Evolutionary conservation across 2,797 vertebrate species (phyloP).

Genomic region (Chelonia mydas): DNA sequence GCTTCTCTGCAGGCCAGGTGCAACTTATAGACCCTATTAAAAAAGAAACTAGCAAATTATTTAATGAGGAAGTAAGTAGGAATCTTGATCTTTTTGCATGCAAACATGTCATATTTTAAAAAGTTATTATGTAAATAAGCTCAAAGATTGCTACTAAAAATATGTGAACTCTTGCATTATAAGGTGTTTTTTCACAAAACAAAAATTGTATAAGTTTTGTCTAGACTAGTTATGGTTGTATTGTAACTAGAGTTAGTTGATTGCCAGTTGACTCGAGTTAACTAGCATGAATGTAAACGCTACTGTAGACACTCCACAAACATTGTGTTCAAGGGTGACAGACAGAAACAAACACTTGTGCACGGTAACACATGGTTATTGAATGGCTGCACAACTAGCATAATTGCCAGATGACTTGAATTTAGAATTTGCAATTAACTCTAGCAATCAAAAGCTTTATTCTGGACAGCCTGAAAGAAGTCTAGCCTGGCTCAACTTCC

Average conservation of each 20-base stretch:
- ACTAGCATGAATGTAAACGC: neutral
- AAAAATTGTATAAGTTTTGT: neutral
- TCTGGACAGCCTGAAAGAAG: neutral
- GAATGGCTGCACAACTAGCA: neutral
- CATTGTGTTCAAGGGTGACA: neutral
- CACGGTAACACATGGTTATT: accelerated
- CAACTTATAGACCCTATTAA: constrained; percentile 99
- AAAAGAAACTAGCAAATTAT: constrained; percentile 99
- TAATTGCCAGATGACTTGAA: neutral
- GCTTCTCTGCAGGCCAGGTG: constrained; percentile 98
- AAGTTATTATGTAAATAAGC: neutral
- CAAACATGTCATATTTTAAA: constrained; percentile 7
- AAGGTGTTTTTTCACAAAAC: neutral
- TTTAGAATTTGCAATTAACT: neutral
- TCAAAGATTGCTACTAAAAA: neutral
- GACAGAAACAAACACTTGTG: neutral
- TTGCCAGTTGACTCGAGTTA: neutral
- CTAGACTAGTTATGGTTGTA: neutral
- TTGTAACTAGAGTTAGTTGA: neutral
- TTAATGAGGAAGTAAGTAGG: constrained; percentile 96
- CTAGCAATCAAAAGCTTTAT: neutral
- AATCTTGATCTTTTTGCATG: constrained; percentile 70
- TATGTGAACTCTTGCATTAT: neutral
- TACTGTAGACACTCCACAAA: neutral
- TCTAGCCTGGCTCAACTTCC: constrained; percentile 12